Evolutionary conservation across 2,888 invertebrate genomes (phyloP), one percentile per base, ranked within the genome.

Genomic region (Sphaerophoria taeniata): DNA sequence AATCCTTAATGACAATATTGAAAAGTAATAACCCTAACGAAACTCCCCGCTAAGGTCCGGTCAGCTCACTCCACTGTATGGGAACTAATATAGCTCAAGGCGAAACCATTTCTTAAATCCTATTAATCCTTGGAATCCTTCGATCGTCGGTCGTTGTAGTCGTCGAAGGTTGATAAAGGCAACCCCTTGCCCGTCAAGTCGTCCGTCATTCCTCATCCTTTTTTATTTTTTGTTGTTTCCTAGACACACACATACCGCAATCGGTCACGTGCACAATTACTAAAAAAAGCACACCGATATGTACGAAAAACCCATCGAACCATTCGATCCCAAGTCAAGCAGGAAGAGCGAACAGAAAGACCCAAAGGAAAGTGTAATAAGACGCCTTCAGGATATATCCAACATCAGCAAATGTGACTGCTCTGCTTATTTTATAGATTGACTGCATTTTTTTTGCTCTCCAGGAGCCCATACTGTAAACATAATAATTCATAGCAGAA

Each of bases 1-100:
- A 91, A 91, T 91, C 91, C 91, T 88, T 89, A 90, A 92, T 90
- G 91, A 92, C 91, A 92, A 92, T 91, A 91, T 92, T 91, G 91
- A 91, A 91, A 90, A 91, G 90, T 92, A 92, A 92, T 92, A 91
- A 90, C 89, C 90, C 89, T 88, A 89, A 56, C 39, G 47, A 14
- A 89, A 89, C 87, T 72, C 49, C 53, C 56, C 73, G 36, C 24
- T 36, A 12, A n/a, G 31, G 12, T 31, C 14, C 69, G 78, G 84
- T 78, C 78, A 67, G 73, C 75, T 65, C 43, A 24, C 63, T 14
- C 3, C 11, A 24, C 11, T 33, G 14, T 7, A 49, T 63, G 33
- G 11, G 36, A 24, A 51, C 36, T 36, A 12, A 53, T 47, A 73
- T 55, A 16, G 83, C 78, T 71, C 61, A 76, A 53, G 74, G 81